Percentiles rank a stretch among this genome's conserved stretches.
These are phyloP conservation scores for Sycophaga agraensis DNA, from an alignment of 1,140 invertebrate species.

Conservation along the genomic window DNA sequence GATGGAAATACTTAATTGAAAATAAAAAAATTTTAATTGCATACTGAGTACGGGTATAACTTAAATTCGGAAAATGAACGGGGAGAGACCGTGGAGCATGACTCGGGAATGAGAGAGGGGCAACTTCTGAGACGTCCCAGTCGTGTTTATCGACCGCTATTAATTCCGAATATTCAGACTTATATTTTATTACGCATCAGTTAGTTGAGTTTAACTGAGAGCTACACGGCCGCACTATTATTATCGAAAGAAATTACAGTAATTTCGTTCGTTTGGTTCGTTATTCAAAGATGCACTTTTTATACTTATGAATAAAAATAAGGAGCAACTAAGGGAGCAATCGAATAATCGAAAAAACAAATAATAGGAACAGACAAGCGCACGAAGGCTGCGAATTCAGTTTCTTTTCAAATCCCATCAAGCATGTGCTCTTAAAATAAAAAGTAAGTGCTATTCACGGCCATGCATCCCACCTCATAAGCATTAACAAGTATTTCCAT, in stretches of 20 bases:
- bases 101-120: neutral
- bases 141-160: conserved; percentile 32
- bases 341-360: too few relatives aligned
- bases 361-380: too few relatives aligned
- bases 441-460: neutral
- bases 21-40: conserved; percentile 29
- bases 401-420: conserved; percentile 1
- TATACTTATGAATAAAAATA: conserved; percentile 13
- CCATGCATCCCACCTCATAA: too few relatives aligned
- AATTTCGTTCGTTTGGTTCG: too few relatives aligned
- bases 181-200: conserved; percentile 31
- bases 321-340: too few relatives aligned
- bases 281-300: neutral
- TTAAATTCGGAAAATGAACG: conserved; percentile 28
- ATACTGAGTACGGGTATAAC: conserved; percentile 22
- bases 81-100: too few relatives aligned
- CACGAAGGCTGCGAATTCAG: neutral
- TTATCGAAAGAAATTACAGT: too few relatives aligned
- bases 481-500: too few relatives aligned
- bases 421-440: conserved; percentile 15
- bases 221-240: too few relatives aligned
- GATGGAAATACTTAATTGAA: conserved; percentile 27
- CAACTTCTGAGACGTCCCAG: conserved; percentile 22
- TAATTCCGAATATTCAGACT: conserved; percentile 31
- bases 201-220: conserved; percentile 12